A percentile compares a stretch with the other conserved stretches of the same genome.
These are phyloP conservation scores for Euplexia lucipara DNA, from an alignment of 2,888 invertebrate genomes.

Conservation along the genomic window DNA sequence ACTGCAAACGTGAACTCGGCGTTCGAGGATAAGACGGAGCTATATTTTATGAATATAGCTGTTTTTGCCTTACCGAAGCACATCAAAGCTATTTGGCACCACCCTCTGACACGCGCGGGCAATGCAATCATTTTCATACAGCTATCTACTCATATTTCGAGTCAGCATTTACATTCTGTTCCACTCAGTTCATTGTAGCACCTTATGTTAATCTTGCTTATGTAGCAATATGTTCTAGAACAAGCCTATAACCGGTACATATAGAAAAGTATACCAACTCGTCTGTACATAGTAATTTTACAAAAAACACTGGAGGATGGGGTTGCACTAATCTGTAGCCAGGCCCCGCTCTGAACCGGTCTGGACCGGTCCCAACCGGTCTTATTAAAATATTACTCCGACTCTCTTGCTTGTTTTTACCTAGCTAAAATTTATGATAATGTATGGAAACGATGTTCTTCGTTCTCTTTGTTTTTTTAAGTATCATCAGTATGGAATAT, in stretches of 20 bases:
- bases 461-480: slow-evolving; percentile 73
- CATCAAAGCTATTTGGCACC: slow-evolving; percentile 54
- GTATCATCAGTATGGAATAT: slow-evolving; percentile 69
- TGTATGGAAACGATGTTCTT: slow-evolving; percentile 74
- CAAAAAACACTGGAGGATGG: slow-evolving; percentile 71
- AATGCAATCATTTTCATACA: slow-evolving; percentile 39
- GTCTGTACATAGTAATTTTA: slow-evolving; percentile 62
- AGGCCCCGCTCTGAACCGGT: slow-evolving; percentile 70
- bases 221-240: slow-evolving; percentile 10
- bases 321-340: slow-evolving; percentile 76
- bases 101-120: slow-evolving; percentile 28
- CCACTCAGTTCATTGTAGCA: slow-evolving; percentile 1
- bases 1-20: slow-evolving; percentile 31
- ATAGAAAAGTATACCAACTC: slow-evolving; percentile 65
- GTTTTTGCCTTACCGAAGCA: slow-evolving; percentile 29
- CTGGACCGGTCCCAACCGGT: slow-evolving; percentile 72
- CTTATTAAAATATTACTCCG: slow-evolving; percentile 71
- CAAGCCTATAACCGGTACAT: slow-evolving; percentile 40
- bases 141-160: slow-evolving; percentile 36
- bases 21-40: slow-evolving; percentile 24
- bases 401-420: slow-evolving; percentile 74
- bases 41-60: slow-evolving; percentile 36
- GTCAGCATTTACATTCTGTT: slow-evolving; percentile 38
- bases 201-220: slow-evolving; percentile 7
- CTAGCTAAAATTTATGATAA: slow-evolving; percentile 77